Percentiles rank a stretch among this genome's conserved stretches.
phyloP scores from a whole-genome alignment of 2,888 invertebrate species.

The Chrysomela aeneicollis region DNA sequence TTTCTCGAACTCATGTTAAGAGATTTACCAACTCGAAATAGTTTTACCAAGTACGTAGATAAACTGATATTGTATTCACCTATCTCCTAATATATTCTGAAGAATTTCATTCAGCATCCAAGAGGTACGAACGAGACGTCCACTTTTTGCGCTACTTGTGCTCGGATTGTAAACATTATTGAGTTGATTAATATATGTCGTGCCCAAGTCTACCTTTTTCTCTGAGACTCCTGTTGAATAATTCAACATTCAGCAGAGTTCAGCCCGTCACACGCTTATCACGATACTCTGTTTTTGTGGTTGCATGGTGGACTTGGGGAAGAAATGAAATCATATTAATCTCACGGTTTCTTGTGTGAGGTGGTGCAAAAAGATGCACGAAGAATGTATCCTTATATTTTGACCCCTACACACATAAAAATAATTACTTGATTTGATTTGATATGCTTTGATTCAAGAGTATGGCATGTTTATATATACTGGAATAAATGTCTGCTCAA shows the following conservation, averaged over 20 bases:
- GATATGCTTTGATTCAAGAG: too few species aligned
- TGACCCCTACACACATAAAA: too few species aligned
- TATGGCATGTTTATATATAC: too few species aligned
- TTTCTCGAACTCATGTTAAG: too few species aligned
- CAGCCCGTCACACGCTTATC: not conserved
- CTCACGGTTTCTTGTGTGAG: not conserved
- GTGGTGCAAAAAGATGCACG: not conserved
- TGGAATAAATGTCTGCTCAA: too few species aligned
- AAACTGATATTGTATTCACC: too few species aligned
- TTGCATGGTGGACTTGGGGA: not conserved
- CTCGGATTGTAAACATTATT: conserved; percentile 22
- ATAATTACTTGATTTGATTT: too few species aligned
- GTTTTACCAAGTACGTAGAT: too few species aligned
- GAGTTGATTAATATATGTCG: conserved; percentile 25
- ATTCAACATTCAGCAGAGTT: conserved; percentile 15
- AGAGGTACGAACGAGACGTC: conserved; percentile 15
- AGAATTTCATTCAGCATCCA: conserved; percentile 11
- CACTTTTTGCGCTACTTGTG: conserved; percentile 13
- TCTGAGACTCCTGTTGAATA: conserved; percentile 18
- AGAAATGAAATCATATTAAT: not conserved
- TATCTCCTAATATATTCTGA: not conserved
- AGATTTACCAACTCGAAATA: too few species aligned
- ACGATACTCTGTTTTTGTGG: not conserved
- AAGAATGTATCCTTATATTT: too few species aligned
- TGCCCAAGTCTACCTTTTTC: conserved; percentile 10